Base-by-base conservation (phyloP, 1,140 invertebrate species). In the Spodoptera litura region DNA sequence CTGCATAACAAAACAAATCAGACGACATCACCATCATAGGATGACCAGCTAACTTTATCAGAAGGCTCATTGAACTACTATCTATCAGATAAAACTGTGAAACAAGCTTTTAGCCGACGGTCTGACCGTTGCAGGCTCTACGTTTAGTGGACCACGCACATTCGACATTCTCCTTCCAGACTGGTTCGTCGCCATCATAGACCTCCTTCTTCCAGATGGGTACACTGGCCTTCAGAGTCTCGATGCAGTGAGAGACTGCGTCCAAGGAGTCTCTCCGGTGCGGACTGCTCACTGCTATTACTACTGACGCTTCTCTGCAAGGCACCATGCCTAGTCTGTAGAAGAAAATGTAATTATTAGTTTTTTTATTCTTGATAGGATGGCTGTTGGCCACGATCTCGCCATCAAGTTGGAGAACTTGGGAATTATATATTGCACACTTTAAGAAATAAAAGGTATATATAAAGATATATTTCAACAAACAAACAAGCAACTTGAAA, bases 151-250 rank as follows among this genome's bases (percentile, higher is more conserved):
- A 88, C 97, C 97, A 97, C 86, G 94, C 91, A 95, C 97, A 98
- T 95, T 98, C 97, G 73, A 95, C 95, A 89, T 98, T 98, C 93
- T 97, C 96, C 89, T 98, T 98, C 97, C 97, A 98, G 44, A 94
- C 89, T 0, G 94, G 84, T 12, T 95, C 89, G 10, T 95, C 95
- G 51, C 95, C 95, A 10, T 87, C 90, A 94, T 99, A 99, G 15
- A 98, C 94, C 95, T 99, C 98, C 93, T 99, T 99, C 94, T 99
- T 99, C 98, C 99, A 99, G 77, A 99, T 98, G 3, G 99, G 98
- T 64, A 99, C 98, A 13, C 95, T 95, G 55, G 96, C 95, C 95
- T 99, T 99, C 0, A 99, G 92, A 79, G 95, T 95, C 86, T 99
- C 97, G 77, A 99, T 98, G 77, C 97, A 97, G 95, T 95, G 97